phyloP scores from a whole-genome alignment of 2,113 vertebrate genomes.

The Myodes glareolus region DNA sequence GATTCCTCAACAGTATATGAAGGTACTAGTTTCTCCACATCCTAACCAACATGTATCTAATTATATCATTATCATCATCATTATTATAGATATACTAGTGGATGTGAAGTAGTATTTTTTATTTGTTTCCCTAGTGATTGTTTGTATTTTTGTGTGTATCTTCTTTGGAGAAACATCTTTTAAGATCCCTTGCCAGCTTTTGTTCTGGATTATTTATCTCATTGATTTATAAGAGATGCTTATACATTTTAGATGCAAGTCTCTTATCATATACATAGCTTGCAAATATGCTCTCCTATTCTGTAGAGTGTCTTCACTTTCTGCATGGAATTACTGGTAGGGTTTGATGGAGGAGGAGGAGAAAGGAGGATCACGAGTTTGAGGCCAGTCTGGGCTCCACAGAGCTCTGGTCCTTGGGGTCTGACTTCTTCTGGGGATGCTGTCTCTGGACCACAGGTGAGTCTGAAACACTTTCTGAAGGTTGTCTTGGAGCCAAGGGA shows the following conservation, averaged over 20 bases:
- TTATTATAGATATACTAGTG: background rate
- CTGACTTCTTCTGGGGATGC: background rate
- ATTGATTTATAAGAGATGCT: slow-evolving; percentile 38
- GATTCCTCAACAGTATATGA: background rate
- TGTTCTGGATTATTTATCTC: slow-evolving; percentile 35
- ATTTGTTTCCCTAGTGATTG: slow-evolving; percentile 4
- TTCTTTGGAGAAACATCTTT: slow-evolving; percentile 48
- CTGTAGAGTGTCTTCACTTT: background rate
- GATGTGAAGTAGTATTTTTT: background rate
- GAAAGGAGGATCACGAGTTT: no score
- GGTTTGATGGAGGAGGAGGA: no score
- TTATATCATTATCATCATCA: background rate
- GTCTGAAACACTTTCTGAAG: background rate
- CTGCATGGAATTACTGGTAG: background rate
- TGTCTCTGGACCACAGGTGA: background rate
- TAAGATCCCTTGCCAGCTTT: slow-evolving; percentile 49
- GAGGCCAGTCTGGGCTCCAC: no score
- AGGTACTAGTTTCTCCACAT: background rate
- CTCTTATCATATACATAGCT: slow-evolving; percentile 14
- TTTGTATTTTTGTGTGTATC: background rate
- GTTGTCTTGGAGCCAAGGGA: background rate
- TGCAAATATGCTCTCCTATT: slow-evolving; percentile 45
- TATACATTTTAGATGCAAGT: slow-evolving; percentile 50
- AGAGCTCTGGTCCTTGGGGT: background rate
- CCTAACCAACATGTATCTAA: background rate